These are phyloP conservation scores for Tychaedon coryphoeus DNA, from an alignment of 2,113 vertebrate genomes.

Conservation along the genomic window DNA sequence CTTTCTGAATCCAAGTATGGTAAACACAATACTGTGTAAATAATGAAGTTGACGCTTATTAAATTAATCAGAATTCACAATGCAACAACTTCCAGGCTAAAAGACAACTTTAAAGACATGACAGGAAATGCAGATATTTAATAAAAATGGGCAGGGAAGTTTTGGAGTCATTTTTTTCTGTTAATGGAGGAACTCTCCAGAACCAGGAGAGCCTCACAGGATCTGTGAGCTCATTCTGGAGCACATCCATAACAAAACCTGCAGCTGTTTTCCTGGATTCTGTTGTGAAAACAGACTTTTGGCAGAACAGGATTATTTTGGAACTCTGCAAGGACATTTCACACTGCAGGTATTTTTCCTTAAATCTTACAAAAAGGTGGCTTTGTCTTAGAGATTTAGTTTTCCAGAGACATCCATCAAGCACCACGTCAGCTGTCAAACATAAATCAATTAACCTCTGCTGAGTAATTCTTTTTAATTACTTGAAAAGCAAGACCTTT, in stretches of 20 bases:
- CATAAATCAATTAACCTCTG: constrained; percentile 17
- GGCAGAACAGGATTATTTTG: background rate
- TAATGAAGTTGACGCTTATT: background rate
- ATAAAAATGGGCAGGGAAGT: background rate
- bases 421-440: background rate
- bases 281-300: background rate
- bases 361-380: background rate
- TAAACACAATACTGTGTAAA: background rate
- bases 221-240: background rate
- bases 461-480: background rate
- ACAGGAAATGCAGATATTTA: background rate
- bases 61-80: background rate
- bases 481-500: background rate
- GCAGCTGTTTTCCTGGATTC: background rate
- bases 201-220: background rate
- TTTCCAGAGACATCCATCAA: background rate
- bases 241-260: background rate
- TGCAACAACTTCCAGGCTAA: background rate
- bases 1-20: background rate
- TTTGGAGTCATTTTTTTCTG: background rate
- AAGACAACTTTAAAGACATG: background rate
- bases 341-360: background rate
- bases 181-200: background rate
- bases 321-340: background rate
- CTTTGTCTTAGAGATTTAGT: background rate